phyloP scores from a whole-genome alignment of 2,797 vertebrate species.

The Babyrousa celebensis region DNA sequence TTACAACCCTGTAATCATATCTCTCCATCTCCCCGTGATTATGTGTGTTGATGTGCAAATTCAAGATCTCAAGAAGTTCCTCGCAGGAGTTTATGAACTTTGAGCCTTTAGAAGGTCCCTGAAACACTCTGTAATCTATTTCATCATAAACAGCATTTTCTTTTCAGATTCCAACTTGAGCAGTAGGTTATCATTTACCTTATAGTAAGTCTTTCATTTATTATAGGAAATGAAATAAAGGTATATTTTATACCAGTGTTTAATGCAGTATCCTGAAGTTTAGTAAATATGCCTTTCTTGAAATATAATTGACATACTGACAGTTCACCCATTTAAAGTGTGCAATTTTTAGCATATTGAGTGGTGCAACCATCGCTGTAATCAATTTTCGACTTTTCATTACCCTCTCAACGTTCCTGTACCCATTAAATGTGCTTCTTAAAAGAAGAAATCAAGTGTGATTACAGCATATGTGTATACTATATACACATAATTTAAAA shows the following conservation, averaged over 20 bases:
- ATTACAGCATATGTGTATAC: not conserved
- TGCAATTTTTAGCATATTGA: not conserved
- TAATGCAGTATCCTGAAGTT: constrained; percentile 54
- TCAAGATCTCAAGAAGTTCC: not conserved
- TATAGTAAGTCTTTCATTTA: constrained; percentile 44
- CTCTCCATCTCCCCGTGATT: not conserved
- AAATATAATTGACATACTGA: not conserved
- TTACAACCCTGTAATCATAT: not conserved
- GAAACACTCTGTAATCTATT: constrained; percentile 16
- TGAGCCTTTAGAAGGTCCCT: not conserved
- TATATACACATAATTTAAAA: not conserved
- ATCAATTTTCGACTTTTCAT: constrained; percentile 39
- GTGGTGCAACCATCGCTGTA: not conserved
- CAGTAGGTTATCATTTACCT: constrained; percentile 7
- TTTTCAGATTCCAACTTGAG: constrained; percentile 47
- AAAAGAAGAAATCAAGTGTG: constrained; percentile 37
- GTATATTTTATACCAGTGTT: not conserved
- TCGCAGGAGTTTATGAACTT: constrained; percentile 33
- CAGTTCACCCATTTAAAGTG: not conserved
- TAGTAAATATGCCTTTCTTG: constrained; percentile 39
- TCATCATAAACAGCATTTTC: constrained; percentile 35
- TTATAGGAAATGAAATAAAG: not conserved
- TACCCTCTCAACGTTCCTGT: not conserved
- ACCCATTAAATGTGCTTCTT: not conserved
- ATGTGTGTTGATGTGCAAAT: not conserved